phyloP scores from a whole-genome alignment of 1,140 invertebrate species.

The Neotoxoptera formosana region DNA sequence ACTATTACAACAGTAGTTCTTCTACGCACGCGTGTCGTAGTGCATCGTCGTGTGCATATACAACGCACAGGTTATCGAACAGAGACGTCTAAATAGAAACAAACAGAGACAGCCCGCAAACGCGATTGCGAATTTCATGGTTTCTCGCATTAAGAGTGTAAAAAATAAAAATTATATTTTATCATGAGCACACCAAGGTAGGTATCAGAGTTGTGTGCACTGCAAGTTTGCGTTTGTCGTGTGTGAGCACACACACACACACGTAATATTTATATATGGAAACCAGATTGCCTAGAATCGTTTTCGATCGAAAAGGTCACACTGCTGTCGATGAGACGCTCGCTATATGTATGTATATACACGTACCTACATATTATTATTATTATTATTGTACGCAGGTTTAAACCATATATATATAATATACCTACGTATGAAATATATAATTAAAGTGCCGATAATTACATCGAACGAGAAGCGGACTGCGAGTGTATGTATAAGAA shows the following conservation, averaged over 20 bases:
- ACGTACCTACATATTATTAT: background rate
- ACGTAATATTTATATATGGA: conserved; percentile 16
- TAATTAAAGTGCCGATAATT: background rate
- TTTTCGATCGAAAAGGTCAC: conserved; percentile 47
- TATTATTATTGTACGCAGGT: background rate
- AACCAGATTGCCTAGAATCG: conserved; percentile 54
- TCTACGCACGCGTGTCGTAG: background rate
- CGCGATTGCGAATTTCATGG: background rate
- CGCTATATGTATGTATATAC: no score
- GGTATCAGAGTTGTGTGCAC: background rate
- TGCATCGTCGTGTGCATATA: background rate
- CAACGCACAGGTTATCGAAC: background rate
- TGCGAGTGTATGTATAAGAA: background rate
- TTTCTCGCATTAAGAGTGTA: conserved; percentile 3
- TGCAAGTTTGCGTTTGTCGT: background rate
- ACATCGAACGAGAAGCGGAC: background rate
- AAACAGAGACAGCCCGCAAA: background rate
- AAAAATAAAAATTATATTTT: background rate
- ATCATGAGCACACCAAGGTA: background rate
- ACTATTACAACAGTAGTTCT: background rate
- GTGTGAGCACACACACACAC: background rate
- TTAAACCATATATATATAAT: background rate
- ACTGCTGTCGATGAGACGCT: background rate
- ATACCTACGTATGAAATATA: background rate
- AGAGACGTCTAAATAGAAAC: background rate